Conservation (phyloP, 2,113 vertebrate species). For the Zosterops japonicus region DNA sequence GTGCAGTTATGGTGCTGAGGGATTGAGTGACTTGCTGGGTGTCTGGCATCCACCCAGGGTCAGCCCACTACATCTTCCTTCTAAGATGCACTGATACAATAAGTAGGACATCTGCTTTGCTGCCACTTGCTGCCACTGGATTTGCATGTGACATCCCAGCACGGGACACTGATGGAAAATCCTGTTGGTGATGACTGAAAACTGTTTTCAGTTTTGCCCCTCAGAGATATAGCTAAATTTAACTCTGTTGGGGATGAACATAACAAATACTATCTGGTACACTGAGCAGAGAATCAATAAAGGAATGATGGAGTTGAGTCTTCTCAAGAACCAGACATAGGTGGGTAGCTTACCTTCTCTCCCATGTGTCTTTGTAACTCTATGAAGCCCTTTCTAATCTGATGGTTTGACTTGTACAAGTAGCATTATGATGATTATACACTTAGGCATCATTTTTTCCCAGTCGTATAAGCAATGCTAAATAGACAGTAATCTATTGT, state of each 20-base stretch:
- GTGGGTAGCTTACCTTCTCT: not conserved
- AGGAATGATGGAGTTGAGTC: not conserved
- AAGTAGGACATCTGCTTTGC: not conserved
- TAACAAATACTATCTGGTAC: not conserved
- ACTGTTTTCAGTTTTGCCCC: not conserved
- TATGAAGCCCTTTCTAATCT: not conserved
- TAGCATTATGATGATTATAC: not conserved
- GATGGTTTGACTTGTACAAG: not conserved
- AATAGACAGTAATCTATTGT: not conserved
- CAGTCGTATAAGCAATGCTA: not conserved
- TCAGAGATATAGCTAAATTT: not conserved
- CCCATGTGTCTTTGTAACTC: not conserved
- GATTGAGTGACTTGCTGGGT: not conserved
- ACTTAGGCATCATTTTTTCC: not conserved
- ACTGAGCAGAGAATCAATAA: not conserved
- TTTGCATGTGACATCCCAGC: not conserved
- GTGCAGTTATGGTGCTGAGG: not conserved
- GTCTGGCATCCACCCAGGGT: not conserved
- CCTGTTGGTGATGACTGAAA: not conserved
- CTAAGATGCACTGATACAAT: not conserved
- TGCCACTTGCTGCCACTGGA: not conserved
- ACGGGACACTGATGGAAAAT: not conserved
- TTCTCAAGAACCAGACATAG: not conserved
- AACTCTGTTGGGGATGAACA: fast-evolving
- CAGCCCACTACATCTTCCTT: not conserved